Evolutionary conservation across 2,113 vertebrate species (phyloP).

Genomic region (Benthochromis sp.): DNA sequence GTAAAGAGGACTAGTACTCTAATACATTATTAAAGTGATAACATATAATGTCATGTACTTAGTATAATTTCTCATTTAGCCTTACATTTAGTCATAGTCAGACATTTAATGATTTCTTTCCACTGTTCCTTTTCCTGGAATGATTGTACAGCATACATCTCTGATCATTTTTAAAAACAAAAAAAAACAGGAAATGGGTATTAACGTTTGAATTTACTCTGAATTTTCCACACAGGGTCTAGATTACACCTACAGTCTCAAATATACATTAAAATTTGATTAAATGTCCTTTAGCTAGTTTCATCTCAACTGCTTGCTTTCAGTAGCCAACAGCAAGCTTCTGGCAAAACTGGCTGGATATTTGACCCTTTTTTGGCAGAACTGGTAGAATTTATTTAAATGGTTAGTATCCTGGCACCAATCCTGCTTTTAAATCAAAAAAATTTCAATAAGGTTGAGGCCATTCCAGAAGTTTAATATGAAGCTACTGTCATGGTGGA

Average conservation of each 20-base stretch:
- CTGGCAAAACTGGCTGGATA: not conserved
- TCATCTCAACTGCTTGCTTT: not conserved
- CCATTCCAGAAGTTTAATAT: not conserved
- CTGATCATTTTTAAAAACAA: not conserved
- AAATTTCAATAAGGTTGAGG: not conserved
- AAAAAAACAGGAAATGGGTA: not conserved
- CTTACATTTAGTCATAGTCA: not conserved
- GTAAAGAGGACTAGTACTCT: not conserved
- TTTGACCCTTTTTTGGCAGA: not conserved
- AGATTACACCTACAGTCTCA: not conserved
- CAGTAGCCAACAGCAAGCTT: not conserved
- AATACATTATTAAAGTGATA: not conserved
- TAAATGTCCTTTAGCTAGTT: not conserved
- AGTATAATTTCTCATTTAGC: not conserved
- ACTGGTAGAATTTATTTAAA: not conserved
- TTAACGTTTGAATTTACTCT: not conserved
- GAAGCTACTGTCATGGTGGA: not conserved
- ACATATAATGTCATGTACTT: not conserved
- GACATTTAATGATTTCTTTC: not conserved
- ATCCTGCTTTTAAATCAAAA: not conserved
- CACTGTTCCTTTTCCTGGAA: not conserved
- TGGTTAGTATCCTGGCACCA: not conserved
- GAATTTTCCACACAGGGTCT: not conserved
- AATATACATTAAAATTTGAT: not conserved
- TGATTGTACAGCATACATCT: not conserved